Base-by-base conservation (phyloP, 2,888 invertebrate species). In the Apotomis turbidana region DNA sequence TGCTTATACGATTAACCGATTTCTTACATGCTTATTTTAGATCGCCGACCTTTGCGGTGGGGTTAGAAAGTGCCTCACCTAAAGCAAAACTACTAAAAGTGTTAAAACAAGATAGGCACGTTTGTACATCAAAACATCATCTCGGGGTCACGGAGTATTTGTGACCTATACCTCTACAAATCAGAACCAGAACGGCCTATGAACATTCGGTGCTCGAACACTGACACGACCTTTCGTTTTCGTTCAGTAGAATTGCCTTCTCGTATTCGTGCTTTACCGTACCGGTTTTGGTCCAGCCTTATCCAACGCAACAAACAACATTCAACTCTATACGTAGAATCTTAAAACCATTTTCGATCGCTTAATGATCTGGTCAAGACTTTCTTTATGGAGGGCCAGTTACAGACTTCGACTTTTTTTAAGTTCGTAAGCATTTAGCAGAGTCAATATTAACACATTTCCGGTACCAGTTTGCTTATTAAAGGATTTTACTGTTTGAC, bases 131-230 rank as follows among this genome's bases (percentile, higher is more conserved):
- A 83, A 82, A 80, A 78, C 79, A 81, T 84, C 84, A 80, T 78
- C 81, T 81, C 81, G 81, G 83, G 88, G 89, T 89, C 90, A 88
- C 83, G 87, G 81, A 81, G 80, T 85, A 87, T 80, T 86, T 85
- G 83, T 90, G 91, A 91, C 91, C 91, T 88, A 90, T 74, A 66
- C 66, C 55, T 66, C 55, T n/a, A n/a, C 9, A n/a, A n/a, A 10
- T 15, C 64, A 10, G 54, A 9, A n/a, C 46, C 27, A 57, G 46
- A 66, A 66, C 46, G 55, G 55, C 66, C 4, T 66, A 64, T 64
- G 52, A 64, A 15, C 63, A 54, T 64, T 27, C 5, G 27, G 9
- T 66, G 5, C 4, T 9, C 46, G 27, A 36, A 51, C 12, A 9
- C 10, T 46, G 36, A 51, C n/a, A 38, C 36, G 44, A 13, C 59